A percentile compares a stretch with the other conserved stretches of the same genome.
Conservation (phyloP, 2,113 vertebrate genomes). For the Chiloscyllium plagiosum region DNA sequence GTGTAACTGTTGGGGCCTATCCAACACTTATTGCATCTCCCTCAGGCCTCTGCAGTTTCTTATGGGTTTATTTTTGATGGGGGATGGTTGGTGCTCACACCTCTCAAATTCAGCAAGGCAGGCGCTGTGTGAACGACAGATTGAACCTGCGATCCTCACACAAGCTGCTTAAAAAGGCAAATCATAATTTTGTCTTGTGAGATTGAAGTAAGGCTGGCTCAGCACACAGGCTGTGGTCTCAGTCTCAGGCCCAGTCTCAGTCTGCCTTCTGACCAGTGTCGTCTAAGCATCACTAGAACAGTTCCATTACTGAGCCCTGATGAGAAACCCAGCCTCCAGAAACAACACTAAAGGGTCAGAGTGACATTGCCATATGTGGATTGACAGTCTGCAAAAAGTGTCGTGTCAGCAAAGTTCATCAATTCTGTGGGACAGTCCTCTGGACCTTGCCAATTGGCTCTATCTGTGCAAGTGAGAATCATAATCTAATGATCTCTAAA, state of each 20-base stretch:
- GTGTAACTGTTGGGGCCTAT: constrained; percentile 23
- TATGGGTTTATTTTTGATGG: neutral
- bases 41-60: neutral
- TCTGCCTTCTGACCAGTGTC: neutral
- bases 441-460: neutral
- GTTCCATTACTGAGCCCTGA: neutral
- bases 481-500: neutral
- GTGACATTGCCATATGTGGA: neutral
- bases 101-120: constrained; percentile 3
- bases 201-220: neutral
- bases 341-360: neutral
- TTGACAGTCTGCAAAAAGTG: neutral
- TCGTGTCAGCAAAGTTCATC: neutral
- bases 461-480: neutral
- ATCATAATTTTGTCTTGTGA: neutral
- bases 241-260: neutral
- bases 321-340: neutral
- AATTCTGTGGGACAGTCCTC: neutral
- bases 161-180: constrained; percentile 19
- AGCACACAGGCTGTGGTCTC: neutral
- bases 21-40: neutral
- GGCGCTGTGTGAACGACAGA: neutral
- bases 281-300: neutral
- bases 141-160: neutral
- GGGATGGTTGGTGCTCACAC: neutral